phyloP scores from a whole-genome alignment of 2,113 vertebrate species.

The Cephalopterus ornatus region DNA sequence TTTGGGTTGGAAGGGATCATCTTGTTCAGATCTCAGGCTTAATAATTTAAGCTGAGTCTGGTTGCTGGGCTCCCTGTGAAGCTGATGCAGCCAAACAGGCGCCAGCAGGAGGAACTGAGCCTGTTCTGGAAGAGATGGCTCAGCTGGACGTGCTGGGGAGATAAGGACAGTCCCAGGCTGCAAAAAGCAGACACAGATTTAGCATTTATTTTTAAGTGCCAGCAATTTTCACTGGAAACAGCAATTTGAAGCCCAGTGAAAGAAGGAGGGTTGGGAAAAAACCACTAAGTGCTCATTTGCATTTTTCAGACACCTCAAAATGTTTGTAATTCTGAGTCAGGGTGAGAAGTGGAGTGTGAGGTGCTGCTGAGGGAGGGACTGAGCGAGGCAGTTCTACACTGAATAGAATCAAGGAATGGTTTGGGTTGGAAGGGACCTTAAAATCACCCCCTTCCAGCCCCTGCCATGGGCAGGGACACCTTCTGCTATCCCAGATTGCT shows the following conservation, averaged over 20 bases:
- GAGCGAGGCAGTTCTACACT: not conserved
- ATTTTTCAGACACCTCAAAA: not conserved
- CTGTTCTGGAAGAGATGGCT: slow-evolving; percentile 18
- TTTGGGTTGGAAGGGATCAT: not conserved
- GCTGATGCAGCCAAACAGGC: not conserved
- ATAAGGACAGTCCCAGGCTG: slow-evolving; percentile 3
- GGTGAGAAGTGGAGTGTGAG: not conserved
- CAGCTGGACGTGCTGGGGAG: not conserved
- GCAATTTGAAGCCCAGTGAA: not conserved
- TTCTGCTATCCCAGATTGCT: not conserved
- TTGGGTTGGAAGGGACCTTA: not conserved
- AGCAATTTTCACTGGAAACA: not conserved
- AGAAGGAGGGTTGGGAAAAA: not conserved
- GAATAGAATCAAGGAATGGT: fast-evolving
- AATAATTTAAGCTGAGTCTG: not conserved
- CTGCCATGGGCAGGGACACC: not conserved
- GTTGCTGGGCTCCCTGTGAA: not conserved
- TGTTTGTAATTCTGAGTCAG: not conserved
- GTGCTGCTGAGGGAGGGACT: not conserved
- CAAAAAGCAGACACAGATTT: not conserved
- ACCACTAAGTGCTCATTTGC: not conserved
- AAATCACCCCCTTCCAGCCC: not conserved
- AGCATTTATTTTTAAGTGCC: not conserved
- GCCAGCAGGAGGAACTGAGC: not conserved
- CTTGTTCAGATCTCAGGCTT: not conserved